Percentiles rank a stretch among this genome's conserved stretches.
phyloP scores from a whole-genome alignment of 2,797 vertebrate species.

The Anas acuta region DNA sequence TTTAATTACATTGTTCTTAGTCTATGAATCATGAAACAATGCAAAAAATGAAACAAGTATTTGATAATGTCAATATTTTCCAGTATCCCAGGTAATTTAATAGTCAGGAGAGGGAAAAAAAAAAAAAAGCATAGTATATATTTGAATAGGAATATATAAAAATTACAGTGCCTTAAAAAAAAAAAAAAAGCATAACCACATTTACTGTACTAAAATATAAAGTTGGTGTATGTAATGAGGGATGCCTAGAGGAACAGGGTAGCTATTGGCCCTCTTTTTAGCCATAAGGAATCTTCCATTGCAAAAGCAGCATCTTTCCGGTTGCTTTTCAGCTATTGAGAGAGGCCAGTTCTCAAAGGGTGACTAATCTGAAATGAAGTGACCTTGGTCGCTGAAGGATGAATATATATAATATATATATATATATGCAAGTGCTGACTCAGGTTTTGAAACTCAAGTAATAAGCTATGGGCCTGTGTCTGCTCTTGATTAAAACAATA shows the following conservation, averaged over 20 bases:
- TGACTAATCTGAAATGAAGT: not conserved
- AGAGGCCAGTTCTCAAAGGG: not conserved
- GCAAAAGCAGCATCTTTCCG: not conserved
- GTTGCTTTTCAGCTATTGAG: not conserved
- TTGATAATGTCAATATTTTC: not conserved
- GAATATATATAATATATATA: not conserved
- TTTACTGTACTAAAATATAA: not conserved
- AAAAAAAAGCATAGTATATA: not conserved
- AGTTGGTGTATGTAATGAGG: not conserved
- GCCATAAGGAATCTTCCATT: not conserved
- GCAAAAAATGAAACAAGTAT: not conserved
- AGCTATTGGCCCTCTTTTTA: not conserved
- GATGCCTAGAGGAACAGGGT: not conserved
- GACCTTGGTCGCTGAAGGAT: not conserved
- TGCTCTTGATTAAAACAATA: slow-evolving; percentile 11
- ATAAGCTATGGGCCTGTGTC: not conserved
- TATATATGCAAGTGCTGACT: not conserved
- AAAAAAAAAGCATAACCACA: not conserved
- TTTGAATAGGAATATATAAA: not conserved
- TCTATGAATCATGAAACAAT: not conserved
- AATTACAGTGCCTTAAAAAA: not conserved
- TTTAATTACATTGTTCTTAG: not conserved
- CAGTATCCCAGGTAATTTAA: not conserved
- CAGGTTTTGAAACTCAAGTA: not conserved
- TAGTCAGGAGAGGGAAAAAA: not conserved